These are phyloP conservation scores for Paralichthys olivaceus DNA, from an alignment of 2,113 vertebrate species.

Conservation along the genomic window DNA sequence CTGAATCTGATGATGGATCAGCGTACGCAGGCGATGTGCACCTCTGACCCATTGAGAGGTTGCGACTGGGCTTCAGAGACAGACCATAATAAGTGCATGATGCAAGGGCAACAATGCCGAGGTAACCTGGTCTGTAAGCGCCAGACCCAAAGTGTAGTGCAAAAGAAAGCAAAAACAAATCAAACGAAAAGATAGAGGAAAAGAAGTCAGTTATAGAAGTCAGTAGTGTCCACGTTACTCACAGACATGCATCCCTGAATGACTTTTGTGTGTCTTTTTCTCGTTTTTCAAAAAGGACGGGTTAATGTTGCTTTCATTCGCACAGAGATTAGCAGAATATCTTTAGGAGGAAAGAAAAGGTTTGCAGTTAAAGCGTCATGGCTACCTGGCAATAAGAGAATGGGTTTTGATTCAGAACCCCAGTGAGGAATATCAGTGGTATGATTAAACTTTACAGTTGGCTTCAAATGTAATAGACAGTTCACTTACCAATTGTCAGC, in stretches of 20 bases:
- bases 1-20: slow-evolving; percentile 66
- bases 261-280: slow-evolving; percentile 78
- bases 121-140: slow-evolving; percentile 84
- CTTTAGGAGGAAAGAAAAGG: slow-evolving; percentile 75
- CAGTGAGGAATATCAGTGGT: slow-evolving; percentile 64
- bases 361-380: slow-evolving; percentile 79
- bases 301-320: slow-evolving; percentile 74
- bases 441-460: slow-evolving; percentile 65
- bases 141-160: slow-evolving; percentile 85
- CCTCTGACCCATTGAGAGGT: slow-evolving; percentile 63
- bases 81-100: slow-evolving; percentile 85
- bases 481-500: slow-evolving; percentile 73
- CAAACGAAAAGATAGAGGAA: slow-evolving; percentile 71
- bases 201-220: slow-evolving; percentile 73
- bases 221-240: slow-evolving; percentile 80
- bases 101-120: slow-evolving; percentile 83
- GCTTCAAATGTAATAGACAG: slow-evolving; percentile 53
- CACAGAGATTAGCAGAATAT: slow-evolving; percentile 74
- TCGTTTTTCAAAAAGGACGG: slow-evolving; percentile 68
- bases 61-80: slow-evolving; percentile 75
- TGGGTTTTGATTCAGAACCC: slow-evolving; percentile 72
- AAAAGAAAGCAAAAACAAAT: slow-evolving; percentile 83
- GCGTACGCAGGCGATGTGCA: slow-evolving; percentile 55
- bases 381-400: slow-evolving; percentile 78
- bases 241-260: slow-evolving; percentile 87